Evolutionary conservation across 2,113 vertebrate species (phyloP).

Genomic region (Psettodes erumei): DNA sequence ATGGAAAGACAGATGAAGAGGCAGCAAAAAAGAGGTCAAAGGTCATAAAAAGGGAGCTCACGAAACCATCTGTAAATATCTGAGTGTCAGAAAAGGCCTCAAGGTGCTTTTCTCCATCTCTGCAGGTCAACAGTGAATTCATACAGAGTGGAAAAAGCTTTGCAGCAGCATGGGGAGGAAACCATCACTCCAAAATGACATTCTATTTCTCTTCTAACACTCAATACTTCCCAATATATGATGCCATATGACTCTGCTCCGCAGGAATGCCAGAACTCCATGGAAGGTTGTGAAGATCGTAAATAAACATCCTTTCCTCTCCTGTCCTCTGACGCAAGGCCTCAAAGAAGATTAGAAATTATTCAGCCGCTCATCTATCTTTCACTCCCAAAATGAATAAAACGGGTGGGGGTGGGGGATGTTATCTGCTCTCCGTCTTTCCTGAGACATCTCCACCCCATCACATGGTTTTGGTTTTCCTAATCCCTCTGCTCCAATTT

Average conservation of each 20-base stretch:
- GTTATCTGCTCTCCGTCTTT: conserved; percentile 42
- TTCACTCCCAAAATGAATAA: conserved; percentile 67
- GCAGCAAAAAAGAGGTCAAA: background rate
- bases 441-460: conserved; percentile 41
- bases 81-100: background rate
- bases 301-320: conserved; percentile 61
- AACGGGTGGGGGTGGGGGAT: conserved; percentile 13
- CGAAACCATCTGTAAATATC: background rate
- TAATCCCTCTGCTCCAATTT: conserved; percentile 63
- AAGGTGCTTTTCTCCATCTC: conserved; percentile 12
- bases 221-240: conserved; percentile 46
- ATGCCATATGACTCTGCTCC: conserved; percentile 25
- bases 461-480: conserved; percentile 60
- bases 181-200: conserved; percentile 4
- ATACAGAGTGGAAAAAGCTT: conserved; percentile 10
- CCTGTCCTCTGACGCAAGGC: conserved; percentile 34
- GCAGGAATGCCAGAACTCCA: conserved; percentile 38
- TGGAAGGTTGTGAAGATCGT: conserved; percentile 23
- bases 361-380: conserved; percentile 64
- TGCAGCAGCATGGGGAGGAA: conserved; percentile 16
- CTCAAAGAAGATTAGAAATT: conserved; percentile 62
- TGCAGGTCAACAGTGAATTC: conserved; percentile 10
- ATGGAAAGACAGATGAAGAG: conserved; percentile 1
- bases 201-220: conserved; percentile 30
- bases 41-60: conserved; percentile 10